Evolutionary conservation across 2,113 vertebrate genomes (phyloP).

Genomic region (Callospermophilus lateralis): DNA sequence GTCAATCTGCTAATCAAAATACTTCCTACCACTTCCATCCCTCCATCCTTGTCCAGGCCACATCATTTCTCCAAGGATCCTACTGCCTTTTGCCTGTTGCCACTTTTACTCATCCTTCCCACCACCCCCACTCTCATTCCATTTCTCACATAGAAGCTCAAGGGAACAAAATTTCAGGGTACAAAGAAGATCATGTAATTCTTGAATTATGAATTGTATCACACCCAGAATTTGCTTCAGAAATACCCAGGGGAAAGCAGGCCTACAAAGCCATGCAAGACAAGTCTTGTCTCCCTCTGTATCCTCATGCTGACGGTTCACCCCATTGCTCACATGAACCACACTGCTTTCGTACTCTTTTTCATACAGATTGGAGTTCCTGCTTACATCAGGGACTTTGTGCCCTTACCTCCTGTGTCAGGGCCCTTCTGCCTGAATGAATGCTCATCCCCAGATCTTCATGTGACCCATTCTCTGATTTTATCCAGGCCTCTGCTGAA

Average conservation of each 20-base stretch:
- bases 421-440: not conserved
- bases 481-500: not conserved
- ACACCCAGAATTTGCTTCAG: not conserved
- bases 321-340: not conserved
- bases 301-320: not conserved
- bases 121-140: not conserved
- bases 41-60: not conserved
- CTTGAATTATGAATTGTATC: not conserved
- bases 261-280: not conserved
- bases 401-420: not conserved
- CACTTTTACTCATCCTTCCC: not conserved
- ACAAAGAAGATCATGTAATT: not conserved
- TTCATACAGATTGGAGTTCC: not conserved
- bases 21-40: not conserved
- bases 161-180: not conserved
- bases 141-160: not conserved
- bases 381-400: not conserved
- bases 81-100: not conserved
- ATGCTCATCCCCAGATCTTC: not conserved
- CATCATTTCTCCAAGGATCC: not conserved
- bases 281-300: not conserved
- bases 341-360: not conserved
- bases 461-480: not conserved
- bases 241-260: not conserved
- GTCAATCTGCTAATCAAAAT: constrained; percentile 4